phyloP scores from a whole-genome alignment of 1,140 invertebrate species.

The Ostrea edulis region DNA sequence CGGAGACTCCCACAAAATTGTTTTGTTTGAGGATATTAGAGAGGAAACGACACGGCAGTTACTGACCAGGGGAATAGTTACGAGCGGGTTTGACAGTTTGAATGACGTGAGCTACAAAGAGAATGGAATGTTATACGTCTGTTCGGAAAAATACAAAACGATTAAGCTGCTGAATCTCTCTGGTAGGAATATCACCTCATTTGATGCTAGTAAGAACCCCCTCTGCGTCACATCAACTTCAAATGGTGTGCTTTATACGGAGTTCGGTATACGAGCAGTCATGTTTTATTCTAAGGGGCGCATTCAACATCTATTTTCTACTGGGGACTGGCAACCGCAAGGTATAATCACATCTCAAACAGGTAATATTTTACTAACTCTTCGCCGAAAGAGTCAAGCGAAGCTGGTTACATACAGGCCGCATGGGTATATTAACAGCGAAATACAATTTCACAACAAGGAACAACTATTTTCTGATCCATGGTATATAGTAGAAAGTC shows the following conservation, averaged over 20 bases:
- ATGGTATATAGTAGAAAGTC: background rate
- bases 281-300: slow-evolving; percentile 3
- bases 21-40: background rate
- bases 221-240: background rate
- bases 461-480: background rate
- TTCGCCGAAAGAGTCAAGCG: background rate
- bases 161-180: background rate
- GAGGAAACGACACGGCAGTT: background rate
- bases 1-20: background rate
- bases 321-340: slow-evolving; percentile 1
- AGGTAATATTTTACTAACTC: slow-evolving; percentile 1
- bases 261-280: background rate
- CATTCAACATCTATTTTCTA: background rate
- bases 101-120: background rate
- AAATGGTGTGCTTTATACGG: slow-evolving; percentile 24
- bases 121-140: background rate
- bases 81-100: background rate
- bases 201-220: background rate
- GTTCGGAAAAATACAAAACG: background rate
- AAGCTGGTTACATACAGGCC: background rate
- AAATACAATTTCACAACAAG: background rate
- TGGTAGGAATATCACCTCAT: background rate
- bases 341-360: background rate
- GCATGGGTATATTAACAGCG: background rate
- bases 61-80: background rate